Evolutionary conservation across 1,140 invertebrate genomes (phyloP).

Genomic region (Drosophila pallidifrons): DNA sequence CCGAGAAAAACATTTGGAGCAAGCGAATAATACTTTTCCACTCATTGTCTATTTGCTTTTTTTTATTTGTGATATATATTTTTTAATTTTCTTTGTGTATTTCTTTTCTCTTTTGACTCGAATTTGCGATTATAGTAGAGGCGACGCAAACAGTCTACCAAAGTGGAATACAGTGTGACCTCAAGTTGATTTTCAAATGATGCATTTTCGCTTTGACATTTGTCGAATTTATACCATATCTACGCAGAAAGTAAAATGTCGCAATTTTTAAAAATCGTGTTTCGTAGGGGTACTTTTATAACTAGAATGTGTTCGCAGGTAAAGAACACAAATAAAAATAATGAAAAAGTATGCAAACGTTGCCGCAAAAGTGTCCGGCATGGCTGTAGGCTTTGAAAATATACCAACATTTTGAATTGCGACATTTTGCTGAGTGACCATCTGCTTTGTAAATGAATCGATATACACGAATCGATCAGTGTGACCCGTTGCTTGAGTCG

Average conservation of each 20-base stretch:
- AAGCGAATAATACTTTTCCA: slow-evolving; percentile 92
- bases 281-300: too few species aligned
- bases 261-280: too few species aligned
- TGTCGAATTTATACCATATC: too few species aligned
- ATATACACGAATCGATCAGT: slow-evolving; percentile 31
- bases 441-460: slow-evolving; percentile 2
- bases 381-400: too few species aligned
- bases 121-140: slow-evolving; percentile 53
- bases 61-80: slow-evolving; percentile 45
- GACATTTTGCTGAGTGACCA: slow-evolving; percentile 10
- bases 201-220: background rate
- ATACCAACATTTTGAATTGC: too few species aligned
- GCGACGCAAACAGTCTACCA: slow-evolving; percentile 57
- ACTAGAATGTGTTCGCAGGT: too few species aligned
- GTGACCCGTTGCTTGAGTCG: background rate
- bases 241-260: too few species aligned
- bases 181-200: slow-evolving; percentile 1
- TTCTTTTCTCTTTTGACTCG: slow-evolving; percentile 38
- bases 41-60: slow-evolving; percentile 72
- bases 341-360: too few species aligned
- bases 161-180: slow-evolving; percentile 15
- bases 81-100: slow-evolving; percentile 46
- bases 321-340: too few species aligned
- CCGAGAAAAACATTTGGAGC: slow-evolving; percentile 96
- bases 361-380: too few species aligned